phyloP scores from a whole-genome alignment of 2,797 vertebrate genomes.

The Pangasius djambal region DNA sequence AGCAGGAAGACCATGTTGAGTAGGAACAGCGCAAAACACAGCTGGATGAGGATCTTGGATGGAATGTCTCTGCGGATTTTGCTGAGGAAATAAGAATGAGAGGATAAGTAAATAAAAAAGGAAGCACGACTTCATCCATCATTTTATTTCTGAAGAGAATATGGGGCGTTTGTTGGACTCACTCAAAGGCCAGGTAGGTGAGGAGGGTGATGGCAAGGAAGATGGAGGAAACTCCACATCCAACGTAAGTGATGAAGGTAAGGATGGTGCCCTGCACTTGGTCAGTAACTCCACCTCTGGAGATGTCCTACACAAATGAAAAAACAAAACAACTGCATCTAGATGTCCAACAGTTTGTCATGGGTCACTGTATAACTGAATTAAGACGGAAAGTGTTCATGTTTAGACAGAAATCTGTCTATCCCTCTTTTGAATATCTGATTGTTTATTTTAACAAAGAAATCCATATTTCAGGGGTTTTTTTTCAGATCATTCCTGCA shows the following conservation, averaged over 20 bases:
- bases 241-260: conserved; percentile 92
- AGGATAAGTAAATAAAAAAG: not conserved
- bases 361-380: not conserved
- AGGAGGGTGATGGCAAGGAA: conserved; percentile 90
- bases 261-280: conserved; percentile 77
- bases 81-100: conserved; percentile 65
- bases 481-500: not conserved
- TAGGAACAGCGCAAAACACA: conserved; percentile 86
- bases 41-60: conserved; percentile 94
- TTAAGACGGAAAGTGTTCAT: not conserved
- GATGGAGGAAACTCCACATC: conserved; percentile 90
- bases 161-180: conserved; percentile 65
- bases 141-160: not conserved
- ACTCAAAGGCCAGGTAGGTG: conserved; percentile 87
- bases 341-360: not conserved
- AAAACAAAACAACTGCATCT: not conserved
- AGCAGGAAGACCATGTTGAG: conserved; percentile 89
- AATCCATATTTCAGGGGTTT: not conserved
- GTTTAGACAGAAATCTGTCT: not conserved
- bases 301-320: conserved; percentile 60
- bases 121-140: not conserved
- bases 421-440: not conserved
- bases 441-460: not conserved
- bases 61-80: conserved; percentile 93
- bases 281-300: conserved; percentile 67